Base-by-base conservation (phyloP, 2,888 invertebrate species). In the Cerastis rubricosa region DNA sequence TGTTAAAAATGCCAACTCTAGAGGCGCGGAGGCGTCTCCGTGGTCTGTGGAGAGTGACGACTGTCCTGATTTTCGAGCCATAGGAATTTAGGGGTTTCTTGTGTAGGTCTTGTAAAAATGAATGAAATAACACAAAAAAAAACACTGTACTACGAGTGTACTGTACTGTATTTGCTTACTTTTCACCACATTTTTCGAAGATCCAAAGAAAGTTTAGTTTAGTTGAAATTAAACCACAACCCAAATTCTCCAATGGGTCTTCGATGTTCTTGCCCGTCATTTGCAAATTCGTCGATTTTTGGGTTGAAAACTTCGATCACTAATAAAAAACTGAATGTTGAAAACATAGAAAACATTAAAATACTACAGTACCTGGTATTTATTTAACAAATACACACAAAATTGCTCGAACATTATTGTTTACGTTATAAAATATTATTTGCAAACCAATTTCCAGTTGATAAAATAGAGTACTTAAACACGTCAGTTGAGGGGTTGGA, bases 391-490 rank as follows among this genome's bases (percentile, higher is more conserved):
- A 40, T n/a, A 8, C 17, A 19, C 11, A 35, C 29, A 19, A 29
- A 71, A 45, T 45, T 22, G n/a, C 17, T 64, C n/a, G 17, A 17
- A 29, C 17, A 17, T 71, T 71, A 35, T 35, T 71, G 11, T 70
- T 71, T 17, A 17, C 11, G 17, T 5, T 2, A 40, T 29, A 47
- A n/a, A 64, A 35, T 17, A 57, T 47, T 59, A 19, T 25, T 17
- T 3, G n/a, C 7, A 70, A 35, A 70, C 14, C n/a, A 35, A 57
- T 49, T 47, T 71, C 25, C 47, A 35, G 9, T 45, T 0, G 25
- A 40, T 11, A 22, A 71, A 74, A 49, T 12, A 8, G 59, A 47
- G 29, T 17, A 17, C 25, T 29, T 29, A 22, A 22, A 40, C 25
- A 17, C 19, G 11, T 22, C 25, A 59, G 25, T 59, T 59, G 7